Conservation (phyloP, 2,888 invertebrate species). For the Ectemnius lituratus region DNA sequence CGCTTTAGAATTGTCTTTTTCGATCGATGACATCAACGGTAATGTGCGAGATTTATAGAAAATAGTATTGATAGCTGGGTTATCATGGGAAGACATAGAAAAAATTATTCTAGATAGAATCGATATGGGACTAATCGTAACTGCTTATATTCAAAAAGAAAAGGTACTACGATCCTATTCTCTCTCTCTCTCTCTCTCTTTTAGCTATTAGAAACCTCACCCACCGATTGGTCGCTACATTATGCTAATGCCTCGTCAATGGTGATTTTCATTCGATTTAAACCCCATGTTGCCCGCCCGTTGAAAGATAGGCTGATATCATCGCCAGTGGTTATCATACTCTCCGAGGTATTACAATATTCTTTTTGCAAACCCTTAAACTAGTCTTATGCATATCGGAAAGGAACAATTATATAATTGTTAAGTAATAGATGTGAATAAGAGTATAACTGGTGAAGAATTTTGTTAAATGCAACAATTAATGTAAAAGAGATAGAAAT, state of each 20-base stretch:
- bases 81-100: too few relatives aligned
- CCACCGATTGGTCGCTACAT: conserved; percentile 64
- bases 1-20: too few relatives aligned
- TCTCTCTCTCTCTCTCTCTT: not conserved
- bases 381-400: too few relatives aligned
- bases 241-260: conserved; percentile 70
- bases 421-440: too few relatives aligned
- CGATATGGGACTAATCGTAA: not conserved
- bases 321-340: conserved; percentile 63
- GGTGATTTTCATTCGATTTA: conserved; percentile 70
- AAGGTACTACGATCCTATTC: not conserved
- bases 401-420: too few relatives aligned
- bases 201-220: conserved; percentile 48
- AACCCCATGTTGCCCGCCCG: conserved; percentile 67
- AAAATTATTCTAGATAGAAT: not conserved
- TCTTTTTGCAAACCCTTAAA: too few relatives aligned
- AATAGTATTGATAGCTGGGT: too few relatives aligned
- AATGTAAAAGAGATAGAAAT: too few relatives aligned
- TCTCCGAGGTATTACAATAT: not conserved
- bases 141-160: not conserved
- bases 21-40: too few relatives aligned
- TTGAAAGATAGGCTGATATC: conserved; percentile 66
- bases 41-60: too few relatives aligned
- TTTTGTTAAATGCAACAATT: too few relatives aligned
- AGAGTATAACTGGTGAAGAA: too few relatives aligned